Evolutionary conservation across 2,888 invertebrate genomes (phyloP), one percentile per base, ranked within the genome.

Genomic region (Diploptera punctata): DNA sequence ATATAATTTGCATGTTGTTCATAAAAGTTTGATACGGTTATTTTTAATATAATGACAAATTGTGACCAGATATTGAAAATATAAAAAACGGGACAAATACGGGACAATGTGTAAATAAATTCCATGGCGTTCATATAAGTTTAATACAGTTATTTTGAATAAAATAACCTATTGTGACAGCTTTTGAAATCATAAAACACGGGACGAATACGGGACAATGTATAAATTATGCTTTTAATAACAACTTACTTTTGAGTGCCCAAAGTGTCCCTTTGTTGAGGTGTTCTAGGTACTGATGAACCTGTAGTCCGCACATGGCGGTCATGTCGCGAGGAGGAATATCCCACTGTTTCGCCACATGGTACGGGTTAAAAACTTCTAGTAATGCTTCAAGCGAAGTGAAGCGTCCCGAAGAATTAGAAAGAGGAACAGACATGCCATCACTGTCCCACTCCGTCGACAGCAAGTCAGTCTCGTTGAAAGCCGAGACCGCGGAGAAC

Each of bases 231-330:
- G n/a, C n/a, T n/a, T n/a, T n/a, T n/a, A n/a, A n/a, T n/a, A n/a
- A n/a, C n/a, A n/a, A 71, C 71, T 67, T n/a, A 70, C 70, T 70
- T 33, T 70, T 70, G 7, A 70, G 47, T 1, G 70, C 70, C 70
- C 70, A 70, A 1, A 49, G 61, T 26, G 16, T 33, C 31, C 49
- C 62, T 18, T 44, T 31, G n/a, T 38, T 19, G 21, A 73, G 52
- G 9, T 61, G 60, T 16, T 19, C 54, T 18, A 73, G 31, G 31
- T 54, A 62, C 43, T 65, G 57, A 13, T 69, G 38, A 16, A 49
- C 60, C 29, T 44, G n/a, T n/a, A 52, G 43, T 18, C 47, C 61
- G 5, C 54, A 29, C 13, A 26, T 54, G 4, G 52, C 60, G 1
- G 21, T 29, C 24, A 67, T 26, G 33, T 65, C 24, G n/a, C 2